Base-by-base conservation (phyloP, 2,113 vertebrate genomes). In the Sula dactylatra region DNA sequence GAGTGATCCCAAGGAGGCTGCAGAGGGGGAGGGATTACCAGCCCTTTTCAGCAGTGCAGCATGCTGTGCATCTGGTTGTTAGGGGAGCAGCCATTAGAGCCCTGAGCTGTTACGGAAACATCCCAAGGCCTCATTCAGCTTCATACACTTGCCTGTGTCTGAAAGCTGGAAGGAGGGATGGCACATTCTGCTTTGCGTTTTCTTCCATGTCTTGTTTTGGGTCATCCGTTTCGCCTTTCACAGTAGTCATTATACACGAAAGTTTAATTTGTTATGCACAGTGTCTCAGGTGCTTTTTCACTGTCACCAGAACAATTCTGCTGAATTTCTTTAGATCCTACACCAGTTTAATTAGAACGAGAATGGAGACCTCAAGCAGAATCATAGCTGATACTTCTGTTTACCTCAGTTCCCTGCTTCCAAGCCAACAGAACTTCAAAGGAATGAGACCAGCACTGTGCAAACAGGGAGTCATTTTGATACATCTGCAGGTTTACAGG, bases 381-480 rank as follows among this genome's bases (percentile, higher is more conserved):
- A 45, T 81, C n/a, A 44, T n/a, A 77, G 40, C 45, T 50, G 36
- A 55, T 22, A 44, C 36, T 61, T 76, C 45, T 49, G 26, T 67
- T 73, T 56, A n/a, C 54, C 25, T 38, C 40, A 9, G 31, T 61
- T 82, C 12, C 10, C 16, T 59, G 11, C 61, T 58, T 49, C 40
- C 29, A 50, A 66, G 29, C 7, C 14, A 42, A 67, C 24, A 50
- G 29, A 31, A 85, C 32, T 44, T 54, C 13, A 64, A 20, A 73
- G 38, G 58, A 89, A 88, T 82, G 85, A 90, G 54, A 80, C 88
- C 61, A 92, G 66, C 73, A 81, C 72, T 49, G 66, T 50, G 79
- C 88, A 88, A 71, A 40, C 61, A 32, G 49, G 54, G 47, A 50
- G 49, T 42, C 22, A 40, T 62, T 64, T 55, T 45, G 66, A 24